These are phyloP conservation scores for Hemithea aestivaria DNA, from an alignment of 2,888 invertebrate species.

Conservation along the genomic window DNA sequence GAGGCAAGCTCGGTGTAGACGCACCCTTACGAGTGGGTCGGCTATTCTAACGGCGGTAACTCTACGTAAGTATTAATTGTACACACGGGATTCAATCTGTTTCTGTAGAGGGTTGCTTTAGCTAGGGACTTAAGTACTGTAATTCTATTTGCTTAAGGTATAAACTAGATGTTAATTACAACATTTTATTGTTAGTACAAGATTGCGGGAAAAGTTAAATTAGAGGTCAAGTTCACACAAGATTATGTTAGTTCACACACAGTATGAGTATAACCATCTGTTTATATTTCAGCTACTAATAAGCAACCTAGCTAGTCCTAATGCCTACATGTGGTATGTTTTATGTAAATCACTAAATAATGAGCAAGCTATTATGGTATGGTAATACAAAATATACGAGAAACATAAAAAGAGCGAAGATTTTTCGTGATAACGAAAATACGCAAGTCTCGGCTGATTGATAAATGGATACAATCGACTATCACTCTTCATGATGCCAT, in stretches of 20 bases:
- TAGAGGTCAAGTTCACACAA: conserved; percentile 10
- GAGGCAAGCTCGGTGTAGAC: no score
- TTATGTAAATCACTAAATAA: no score
- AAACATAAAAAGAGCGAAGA: conserved; percentile 5
- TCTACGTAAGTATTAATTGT: conserved; percentile 17
- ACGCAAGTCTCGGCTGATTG: conserved; percentile 23
- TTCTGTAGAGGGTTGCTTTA: conserved; percentile 11
- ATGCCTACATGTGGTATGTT: no score
- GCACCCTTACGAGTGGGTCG: conserved; percentile 8
- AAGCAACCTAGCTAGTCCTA: no score
- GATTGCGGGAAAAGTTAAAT: conserved; percentile 31
- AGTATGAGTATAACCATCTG: no score
- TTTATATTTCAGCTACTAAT: neutral
- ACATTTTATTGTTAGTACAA: conserved; percentile 26
- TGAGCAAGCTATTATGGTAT: no score
- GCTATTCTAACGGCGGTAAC: conserved; percentile 14
- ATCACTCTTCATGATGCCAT: conserved; percentile 19
- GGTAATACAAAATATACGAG: neutral
- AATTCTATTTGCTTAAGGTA: conserved; percentile 18
- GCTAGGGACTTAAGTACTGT: conserved; percentile 17
- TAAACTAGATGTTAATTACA: conserved; percentile 30
- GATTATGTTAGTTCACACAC: conserved; percentile 3
- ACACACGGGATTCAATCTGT: conserved; percentile 18
- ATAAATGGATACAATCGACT: conserved; percentile 20
- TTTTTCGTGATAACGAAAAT: conserved; percentile 13